Evolutionary conservation across 2,888 invertebrate species (phyloP), one percentile per base, ranked within the genome.

Genomic region (Pyrrhosoma nymphula): DNA sequence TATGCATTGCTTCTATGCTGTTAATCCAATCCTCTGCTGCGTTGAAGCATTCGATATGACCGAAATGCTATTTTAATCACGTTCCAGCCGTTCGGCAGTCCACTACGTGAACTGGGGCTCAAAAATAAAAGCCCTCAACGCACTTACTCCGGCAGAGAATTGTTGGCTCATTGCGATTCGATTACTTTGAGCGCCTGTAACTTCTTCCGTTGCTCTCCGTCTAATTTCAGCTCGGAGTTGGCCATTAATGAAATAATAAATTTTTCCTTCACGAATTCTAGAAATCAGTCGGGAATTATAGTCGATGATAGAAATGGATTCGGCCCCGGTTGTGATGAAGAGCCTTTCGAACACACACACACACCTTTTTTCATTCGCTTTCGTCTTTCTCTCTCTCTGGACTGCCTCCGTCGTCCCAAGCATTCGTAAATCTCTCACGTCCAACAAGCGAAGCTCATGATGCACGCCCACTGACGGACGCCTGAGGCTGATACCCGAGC

Each of bases 221-320:
- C 82, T 35, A 82, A 82, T 82, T 82, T 82, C 82, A 18, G 30
- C 26, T 18, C 82, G 82, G 18, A 82, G 30, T 18, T 18, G 82
- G 82, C 30, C 14, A 82, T 82, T 82, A 82, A 82, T 82, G 82
- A 82, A 82, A 82, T 82, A 35, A 82, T 82, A 82, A 82, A 82
- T 82, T 82, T 82, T 82, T 82, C 82, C 82, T 82, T 18, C 82
- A n/a, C 82, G 82, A 35, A 35, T 16, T 16, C 82, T 82, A 35
- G 82, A 82, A 35, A 82, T 2, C 82, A 30, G 26, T 82, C 30
- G 35, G 35, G 82, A 82, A 82, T 82, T 82, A 82, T 35, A 82
- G 82, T 82, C 82, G 82, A 82, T 69, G 35, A 82, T 6, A 20
- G 82, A 35, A 35, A 82, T 10, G 69, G 69, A 82, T 82, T 82